Conservation (phyloP, 2,113 vertebrate species). For the Andinoacara biseriatus region DNA sequence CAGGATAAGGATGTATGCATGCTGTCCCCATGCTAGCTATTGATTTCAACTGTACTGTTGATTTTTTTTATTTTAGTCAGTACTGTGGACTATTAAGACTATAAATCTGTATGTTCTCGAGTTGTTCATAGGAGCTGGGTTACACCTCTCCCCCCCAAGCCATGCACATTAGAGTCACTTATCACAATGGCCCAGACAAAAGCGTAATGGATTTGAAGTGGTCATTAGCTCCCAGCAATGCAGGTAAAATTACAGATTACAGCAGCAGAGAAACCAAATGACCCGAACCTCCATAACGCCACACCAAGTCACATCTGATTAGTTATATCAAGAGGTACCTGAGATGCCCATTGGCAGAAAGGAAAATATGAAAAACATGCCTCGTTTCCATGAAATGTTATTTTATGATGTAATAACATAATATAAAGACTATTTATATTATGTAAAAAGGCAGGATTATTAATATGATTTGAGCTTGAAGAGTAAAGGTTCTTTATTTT, state of each 20-base stretch:
- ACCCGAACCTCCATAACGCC: background rate
- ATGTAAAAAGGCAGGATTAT: conserved; percentile 8
- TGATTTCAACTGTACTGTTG: background rate
- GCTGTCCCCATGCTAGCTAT: background rate
- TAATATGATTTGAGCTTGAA: background rate
- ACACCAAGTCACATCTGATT: conserved; percentile 23
- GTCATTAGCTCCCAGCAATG: conserved; percentile 77
- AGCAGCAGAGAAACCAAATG: conserved; percentile 42
- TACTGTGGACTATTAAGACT: background rate
- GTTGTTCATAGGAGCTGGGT: background rate
- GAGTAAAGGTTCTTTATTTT: conserved; percentile 2
- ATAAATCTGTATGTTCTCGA: conserved; percentile 3
- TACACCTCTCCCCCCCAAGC: conserved; percentile 28
- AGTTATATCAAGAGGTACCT: background rate
- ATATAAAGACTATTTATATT: conserved; percentile 30
- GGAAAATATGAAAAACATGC: background rate
- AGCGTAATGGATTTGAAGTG: conserved; percentile 74
- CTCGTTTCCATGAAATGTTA: background rate
- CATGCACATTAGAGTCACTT: conserved; percentile 50
- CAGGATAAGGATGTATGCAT: background rate
- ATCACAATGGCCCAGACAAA: conserved; percentile 62
- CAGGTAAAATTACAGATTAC: conserved; percentile 75
- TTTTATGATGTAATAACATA: background rate
- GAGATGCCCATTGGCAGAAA: background rate
- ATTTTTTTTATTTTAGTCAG: background rate